phyloP scores from a whole-genome alignment of 2,797 vertebrate species.

The Pogonophryne albipinna region DNA sequence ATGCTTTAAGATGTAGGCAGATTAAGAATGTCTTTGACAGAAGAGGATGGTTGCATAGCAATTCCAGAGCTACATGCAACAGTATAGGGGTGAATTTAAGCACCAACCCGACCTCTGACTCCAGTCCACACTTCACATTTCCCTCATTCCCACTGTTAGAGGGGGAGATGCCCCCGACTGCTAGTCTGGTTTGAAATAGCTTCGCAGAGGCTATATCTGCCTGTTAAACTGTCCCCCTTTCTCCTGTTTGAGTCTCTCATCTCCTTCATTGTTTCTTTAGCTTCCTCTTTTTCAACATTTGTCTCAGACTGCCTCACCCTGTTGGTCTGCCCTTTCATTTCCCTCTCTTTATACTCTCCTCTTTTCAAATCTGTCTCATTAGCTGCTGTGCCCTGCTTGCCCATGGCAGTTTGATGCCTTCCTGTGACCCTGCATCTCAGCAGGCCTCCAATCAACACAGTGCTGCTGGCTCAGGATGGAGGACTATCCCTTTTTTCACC shows the following conservation, averaged over 20 bases:
- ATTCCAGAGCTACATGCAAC: conserved; percentile 1
- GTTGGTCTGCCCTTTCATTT: neutral
- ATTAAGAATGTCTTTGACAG: conserved; percentile 26
- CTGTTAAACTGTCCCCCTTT: neutral
- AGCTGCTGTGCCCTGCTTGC: conserved; percentile 32
- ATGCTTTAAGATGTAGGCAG: conserved; percentile 30
- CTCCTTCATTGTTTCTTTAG: neutral
- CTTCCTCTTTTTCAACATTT: neutral
- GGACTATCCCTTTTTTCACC: conserved; percentile 11
- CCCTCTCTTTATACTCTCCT: conserved; percentile 24
- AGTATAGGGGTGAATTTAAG: conserved; percentile 41
- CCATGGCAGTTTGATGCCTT: conserved; percentile 50
- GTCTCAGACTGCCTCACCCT: neutral
- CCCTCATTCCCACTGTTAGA: conserved; percentile 20
- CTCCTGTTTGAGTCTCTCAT: neutral
- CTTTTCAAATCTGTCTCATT: conserved; percentile 45
- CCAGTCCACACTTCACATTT: conserved; percentile 35
- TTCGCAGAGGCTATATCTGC: neutral
- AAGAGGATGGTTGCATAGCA: conserved; percentile 12
- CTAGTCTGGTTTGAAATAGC: conserved; percentile 37
- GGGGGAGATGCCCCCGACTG: conserved; percentile 16
- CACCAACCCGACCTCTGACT: conserved; percentile 48
- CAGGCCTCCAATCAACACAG: conserved; percentile 43
- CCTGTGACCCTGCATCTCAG: conserved; percentile 49
- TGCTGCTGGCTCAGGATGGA: conserved; percentile 34